Base-by-base conservation (phyloP, 2,888 invertebrate genomes). In the Odiellus spinosus region DNA sequence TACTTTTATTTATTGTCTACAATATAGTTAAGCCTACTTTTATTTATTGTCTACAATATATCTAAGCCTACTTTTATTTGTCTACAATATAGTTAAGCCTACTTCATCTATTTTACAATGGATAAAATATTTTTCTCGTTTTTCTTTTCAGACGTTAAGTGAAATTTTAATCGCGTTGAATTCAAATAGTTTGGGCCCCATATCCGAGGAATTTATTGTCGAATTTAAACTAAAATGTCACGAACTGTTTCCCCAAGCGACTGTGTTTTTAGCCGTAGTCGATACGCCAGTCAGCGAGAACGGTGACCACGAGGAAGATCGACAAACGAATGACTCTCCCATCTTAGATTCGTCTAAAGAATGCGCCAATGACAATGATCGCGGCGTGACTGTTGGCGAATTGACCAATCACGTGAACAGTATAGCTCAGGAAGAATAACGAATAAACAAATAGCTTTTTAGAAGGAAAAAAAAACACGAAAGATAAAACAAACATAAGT, bases 151-250 rank as follows among this genome's bases (percentile, higher is more conserved):
- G 80, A 80, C 76, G 60, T 88, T 87, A 69, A 76, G 78, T 55
- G 78, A 80, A 58, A 79, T 87, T 49, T 71, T 85, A 58, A 77
- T 80, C 55, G 77, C 82, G 54, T 72, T 91, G 60, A 73, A 75
- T 56, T 76, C 75, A 55, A 86, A 85, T 45, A 80, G 82, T 58
- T 82, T 91, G 64, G 88, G 88, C 1, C 67, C 73, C 43, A 8
- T 26, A 6, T 26, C 26, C 5, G 26, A 26, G 8, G 66, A 72
- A 34, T 73, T 75, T 55, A 74, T 75, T 57, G 77, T 77, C 59
- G 73, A 75, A 44, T 90, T 80, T 67, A 74, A 78, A 59, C 68
- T 71, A 50, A 74, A 74, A 60, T 87, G 88, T 67, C 76, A 78
- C 62, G 68, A 69, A 58, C 75, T 73, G 59, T 88, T 82, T 69